Conservation (phyloP, 2,888 invertebrate genomes). For the Archips crataeganus region DNA sequence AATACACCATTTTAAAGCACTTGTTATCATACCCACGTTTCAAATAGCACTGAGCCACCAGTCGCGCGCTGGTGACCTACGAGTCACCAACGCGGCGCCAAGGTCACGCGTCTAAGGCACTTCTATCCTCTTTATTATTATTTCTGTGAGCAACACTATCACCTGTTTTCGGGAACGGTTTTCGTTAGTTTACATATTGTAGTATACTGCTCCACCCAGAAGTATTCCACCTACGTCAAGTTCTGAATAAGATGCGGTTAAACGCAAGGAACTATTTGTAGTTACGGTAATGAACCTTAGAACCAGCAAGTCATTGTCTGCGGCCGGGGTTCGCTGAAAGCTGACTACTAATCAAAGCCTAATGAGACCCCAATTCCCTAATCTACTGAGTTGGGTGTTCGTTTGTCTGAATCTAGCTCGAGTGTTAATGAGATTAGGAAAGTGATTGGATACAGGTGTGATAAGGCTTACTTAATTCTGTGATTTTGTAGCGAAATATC, state of each 20-base stretch:
- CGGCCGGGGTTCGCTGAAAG: conserved; percentile 9
- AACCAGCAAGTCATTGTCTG: conserved; percentile 26
- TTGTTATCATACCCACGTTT: no score
- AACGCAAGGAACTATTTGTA: conserved; percentile 12
- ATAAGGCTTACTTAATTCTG: background rate
- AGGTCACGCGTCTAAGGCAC: no score
- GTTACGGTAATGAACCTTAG: conserved; percentile 8
- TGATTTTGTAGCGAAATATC: background rate
- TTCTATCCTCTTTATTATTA: no score
- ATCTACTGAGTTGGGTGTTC: conserved; percentile 27
- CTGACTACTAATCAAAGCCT: conserved; percentile 30
- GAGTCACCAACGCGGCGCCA: no score
- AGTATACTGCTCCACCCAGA: background rate
- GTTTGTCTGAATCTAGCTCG: conserved; percentile 2
- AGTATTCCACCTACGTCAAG: conserved; percentile 19
- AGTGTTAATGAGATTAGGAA: background rate
- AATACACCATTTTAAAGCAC: no score
- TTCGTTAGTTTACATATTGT: no score
- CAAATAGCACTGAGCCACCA: no score
- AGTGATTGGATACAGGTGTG: background rate
- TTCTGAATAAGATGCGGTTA: conserved; percentile 1
- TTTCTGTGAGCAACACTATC: no score
- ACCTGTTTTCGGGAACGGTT: no score
- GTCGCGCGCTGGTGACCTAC: no score
- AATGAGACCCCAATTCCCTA: conserved; percentile 35